Conservation (phyloP, 2,888 invertebrate genomes). For the Dugesia japonica region DNA sequence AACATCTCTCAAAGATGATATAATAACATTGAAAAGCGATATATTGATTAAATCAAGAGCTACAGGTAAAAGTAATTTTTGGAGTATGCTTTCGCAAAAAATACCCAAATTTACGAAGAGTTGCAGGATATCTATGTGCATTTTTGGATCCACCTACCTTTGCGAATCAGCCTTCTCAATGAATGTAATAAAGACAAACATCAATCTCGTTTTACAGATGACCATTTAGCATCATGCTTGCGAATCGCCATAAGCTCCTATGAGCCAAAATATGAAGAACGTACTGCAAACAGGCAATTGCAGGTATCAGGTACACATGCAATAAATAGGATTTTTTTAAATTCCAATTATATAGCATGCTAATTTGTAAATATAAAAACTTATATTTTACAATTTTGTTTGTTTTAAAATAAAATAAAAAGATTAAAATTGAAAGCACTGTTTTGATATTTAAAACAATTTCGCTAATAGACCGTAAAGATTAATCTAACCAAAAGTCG, state of each 20-base stretch:
- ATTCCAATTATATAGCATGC: no score
- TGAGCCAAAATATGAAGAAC: constrained; percentile 3
- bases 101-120: background rate
- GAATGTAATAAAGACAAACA: background rate
- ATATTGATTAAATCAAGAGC: constrained; percentile 11
- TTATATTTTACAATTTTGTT: no score
- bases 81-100: background rate
- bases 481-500: no score
- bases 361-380: no score
- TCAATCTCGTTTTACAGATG: background rate
- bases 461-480: no score
- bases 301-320: no score
- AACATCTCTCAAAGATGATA: background rate
- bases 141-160: background rate
- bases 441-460: no score
- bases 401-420: no score
- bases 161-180: constrained; percentile 14
- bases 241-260: background rate
- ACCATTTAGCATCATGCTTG: background rate
- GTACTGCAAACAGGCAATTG: background rate
- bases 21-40: background rate
- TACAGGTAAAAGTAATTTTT: background rate
- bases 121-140: background rate
- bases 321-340: no score
- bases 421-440: no score